Evolutionary conservation across 1,140 invertebrate species (phyloP), one percentile per base, ranked within the genome.

Genomic region (Eciton burchellii): DNA sequence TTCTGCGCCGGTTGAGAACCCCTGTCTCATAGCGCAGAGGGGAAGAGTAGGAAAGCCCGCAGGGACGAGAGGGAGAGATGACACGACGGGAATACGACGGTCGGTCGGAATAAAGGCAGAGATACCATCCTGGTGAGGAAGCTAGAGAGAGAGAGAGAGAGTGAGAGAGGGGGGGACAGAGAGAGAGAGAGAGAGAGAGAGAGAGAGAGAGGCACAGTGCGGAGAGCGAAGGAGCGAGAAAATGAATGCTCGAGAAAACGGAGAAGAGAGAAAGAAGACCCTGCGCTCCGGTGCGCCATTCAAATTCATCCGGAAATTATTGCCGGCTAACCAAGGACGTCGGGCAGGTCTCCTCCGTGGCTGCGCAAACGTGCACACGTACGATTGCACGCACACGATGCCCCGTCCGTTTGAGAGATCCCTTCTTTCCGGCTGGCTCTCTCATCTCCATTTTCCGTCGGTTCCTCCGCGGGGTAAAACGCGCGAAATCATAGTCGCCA

Each of bases 261-360:
- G 74, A 65, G 82, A 54, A 35, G 60, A 45, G 12, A 54, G 43
- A 73, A 43, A 21, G 54, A 26, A 47, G 52, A 71, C 59, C n/a
- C n/a, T 29, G 60, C 73, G 84, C 87, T 83, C 82, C 81, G 85
- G 83, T 84, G 84, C 88, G 89, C 83, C 90, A 92, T 92, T 92
- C 90, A 92, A 92, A 92, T 92, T 91, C 88, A 89, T 92, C 88
- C 88, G 90, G 90, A 92, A 92, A 91, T 89, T 90, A 92, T 92
- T 89, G 87, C 87, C 86, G 79, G 73, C 63, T 73, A 83, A 85
- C 88, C 91, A 92, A 91, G 91, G 90, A 91, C 91, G 87, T 77
- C 82, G 74, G 62, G 76, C 81, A 71, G 65, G 63, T 62, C 81
- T 82, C 26, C 24, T 21, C n/a, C 24, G 41, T 41, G 72, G 43